Percentiles rank a stretch among this genome's conserved stretches.
Conservation (phyloP, 2,113 vertebrate species). For the Myrmophylax atrothorax region DNA sequence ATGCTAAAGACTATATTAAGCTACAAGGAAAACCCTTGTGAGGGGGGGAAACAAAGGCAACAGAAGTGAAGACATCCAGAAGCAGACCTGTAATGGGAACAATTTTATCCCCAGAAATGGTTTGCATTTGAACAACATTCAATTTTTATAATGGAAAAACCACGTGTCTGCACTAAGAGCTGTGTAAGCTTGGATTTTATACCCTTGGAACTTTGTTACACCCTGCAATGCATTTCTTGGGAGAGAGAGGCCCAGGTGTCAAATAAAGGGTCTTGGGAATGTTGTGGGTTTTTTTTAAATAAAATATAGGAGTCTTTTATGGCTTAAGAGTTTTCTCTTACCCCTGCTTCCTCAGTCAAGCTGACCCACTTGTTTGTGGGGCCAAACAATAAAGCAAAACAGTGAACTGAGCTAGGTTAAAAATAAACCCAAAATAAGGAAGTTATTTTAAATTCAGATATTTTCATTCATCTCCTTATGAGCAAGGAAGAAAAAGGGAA, state of each 20-base stretch:
- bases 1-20: background rate
- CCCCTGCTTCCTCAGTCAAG: background rate
- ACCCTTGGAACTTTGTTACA: background rate
- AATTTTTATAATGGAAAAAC: background rate
- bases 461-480: background rate
- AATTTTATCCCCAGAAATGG: background rate
- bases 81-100: background rate
- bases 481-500: background rate
- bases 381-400: background rate
- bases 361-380: background rate
- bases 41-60: background rate
- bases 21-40: background rate
- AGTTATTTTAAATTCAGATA: background rate
- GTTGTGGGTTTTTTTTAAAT: background rate
- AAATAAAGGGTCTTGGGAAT: background rate
- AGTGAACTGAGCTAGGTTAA: background rate
- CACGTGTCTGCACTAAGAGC: background rate
- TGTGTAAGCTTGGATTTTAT: background rate
- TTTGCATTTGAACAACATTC: background rate
- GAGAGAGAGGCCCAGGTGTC: background rate
- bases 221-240: background rate
- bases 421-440: constrained; percentile 38
- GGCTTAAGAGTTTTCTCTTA: background rate
- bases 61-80: background rate
- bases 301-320: background rate